These are phyloP conservation scores for Lepisosteus osseus DNA, from an alignment of 2,113 vertebrate species.

Conservation along the genomic window DNA sequence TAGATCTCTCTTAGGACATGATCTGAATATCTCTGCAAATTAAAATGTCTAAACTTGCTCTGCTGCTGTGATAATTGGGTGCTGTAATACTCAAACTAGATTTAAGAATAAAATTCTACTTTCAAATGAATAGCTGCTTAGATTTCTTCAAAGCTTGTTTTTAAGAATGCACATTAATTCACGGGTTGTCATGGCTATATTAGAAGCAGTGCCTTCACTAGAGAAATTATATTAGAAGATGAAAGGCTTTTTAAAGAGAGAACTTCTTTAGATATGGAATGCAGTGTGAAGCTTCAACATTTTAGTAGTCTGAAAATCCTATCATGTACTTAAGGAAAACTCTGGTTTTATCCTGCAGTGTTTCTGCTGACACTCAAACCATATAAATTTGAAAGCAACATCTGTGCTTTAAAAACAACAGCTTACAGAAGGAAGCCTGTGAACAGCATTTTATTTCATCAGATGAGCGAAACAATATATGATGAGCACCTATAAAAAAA, in stretches of 20 bases:
- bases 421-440: too few species aligned
- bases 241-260: background rate
- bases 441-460: too few species aligned
- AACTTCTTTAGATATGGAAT: conserved; percentile 6
- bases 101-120: background rate
- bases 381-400: conserved; percentile 24
- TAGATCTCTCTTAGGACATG: background rate
- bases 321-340: background rate
- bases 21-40: conserved; percentile 5
- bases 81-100: too few species aligned
- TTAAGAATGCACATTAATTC: conserved; percentile 11
- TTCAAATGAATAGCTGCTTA: background rate
- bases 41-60: conserved; percentile 3
- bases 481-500: too few species aligned
- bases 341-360: background rate
- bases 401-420: conserved; percentile 40
- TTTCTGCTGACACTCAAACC: background rate
- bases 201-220: background rate
- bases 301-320: background rate
- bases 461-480: too few species aligned
- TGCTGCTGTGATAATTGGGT: conserved; percentile 3
- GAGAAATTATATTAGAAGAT: conserved; percentile 3
- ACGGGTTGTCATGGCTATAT: background rate
- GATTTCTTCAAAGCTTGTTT: conserved; percentile 1
- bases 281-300: background rate